Conservation (phyloP, 1,140 invertebrate species). For the Pantala flavescens region DNA sequence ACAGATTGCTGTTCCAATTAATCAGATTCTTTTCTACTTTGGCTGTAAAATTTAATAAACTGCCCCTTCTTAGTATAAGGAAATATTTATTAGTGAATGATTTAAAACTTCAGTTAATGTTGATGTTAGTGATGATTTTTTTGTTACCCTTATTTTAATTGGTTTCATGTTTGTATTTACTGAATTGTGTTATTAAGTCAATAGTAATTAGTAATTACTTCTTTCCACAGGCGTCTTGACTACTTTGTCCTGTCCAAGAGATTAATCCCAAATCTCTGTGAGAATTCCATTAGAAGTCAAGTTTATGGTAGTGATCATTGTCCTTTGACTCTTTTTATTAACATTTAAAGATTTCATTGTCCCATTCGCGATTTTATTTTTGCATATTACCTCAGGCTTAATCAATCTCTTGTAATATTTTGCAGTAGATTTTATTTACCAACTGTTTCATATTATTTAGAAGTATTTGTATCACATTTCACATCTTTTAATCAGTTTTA, state of each 20-base stretch:
- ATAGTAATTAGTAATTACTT: no score
- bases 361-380: not conserved
- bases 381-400: not conserved
- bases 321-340: slow-evolving; percentile 62
- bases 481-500: not conserved
- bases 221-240: slow-evolving; percentile 73
- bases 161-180: no score
- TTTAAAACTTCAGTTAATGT: no score
- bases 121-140: no score
- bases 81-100: no score
- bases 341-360: slow-evolving; percentile 33
- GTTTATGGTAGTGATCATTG: slow-evolving; percentile 83
- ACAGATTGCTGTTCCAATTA: no score
- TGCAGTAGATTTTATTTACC: not conserved
- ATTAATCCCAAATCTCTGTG: slow-evolving; percentile 63
- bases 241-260: slow-evolving; percentile 85
- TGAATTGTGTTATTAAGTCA: no score
- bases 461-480: not conserved
- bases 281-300: slow-evolving; percentile 61
- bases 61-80: no score
- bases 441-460: not conserved
- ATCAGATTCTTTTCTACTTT: no score
- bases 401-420: not conserved
- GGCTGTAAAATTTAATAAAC: no score
- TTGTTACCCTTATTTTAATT: no score